Evolutionary conservation across 2,113 vertebrate genomes (phyloP), one percentile per base, ranked within the genome.

Genomic region (Eleginops maclovinus): DNA sequence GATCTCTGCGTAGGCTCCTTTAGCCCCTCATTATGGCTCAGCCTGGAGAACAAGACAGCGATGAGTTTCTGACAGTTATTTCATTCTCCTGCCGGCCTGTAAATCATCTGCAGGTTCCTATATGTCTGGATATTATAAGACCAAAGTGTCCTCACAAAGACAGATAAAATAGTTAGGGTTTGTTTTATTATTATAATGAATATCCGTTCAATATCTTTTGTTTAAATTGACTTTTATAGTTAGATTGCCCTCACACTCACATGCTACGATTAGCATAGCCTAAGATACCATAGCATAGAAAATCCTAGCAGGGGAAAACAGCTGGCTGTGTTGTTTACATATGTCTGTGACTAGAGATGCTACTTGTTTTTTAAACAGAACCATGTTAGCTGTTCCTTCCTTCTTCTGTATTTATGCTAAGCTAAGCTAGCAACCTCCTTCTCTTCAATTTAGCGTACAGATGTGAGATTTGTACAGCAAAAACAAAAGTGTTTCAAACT

Each of bases 51-150:
- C 68, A 72, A 79, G 77, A 86, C 66, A 55, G 67, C 60, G 68
- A 85, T 21, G 74, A 62, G 59, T 77, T 81, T 85, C 72, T 86
- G 78, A 86, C 81, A 86, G 51, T 41, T 75, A 1, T 70, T 74
- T 47, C 61, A 21, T 84, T 79, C 81, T 46, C 55, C 44, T n/a
- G 43, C 62, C 63, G 28, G 53, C 19, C 71, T 78, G 51, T 47
- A 77, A 78, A 67, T 85, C 79, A 83, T 66, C 62, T 26, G 26
- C 1, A n/a, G 11, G 44, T 13, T 36, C 47, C 50, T 14, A 36
- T 49, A 31, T 75, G 64, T 31, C 40, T 11, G 3, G 17, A 46
- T 26, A 14, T 19, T 12, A 15, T 31, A 13, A 41, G 24, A 50
- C 55, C 63, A 3, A 22, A 55, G 8, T 4, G 21, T 55, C 70